Conservation (phyloP, 2,113 vertebrate genomes). For the Alosa alosa region DNA sequence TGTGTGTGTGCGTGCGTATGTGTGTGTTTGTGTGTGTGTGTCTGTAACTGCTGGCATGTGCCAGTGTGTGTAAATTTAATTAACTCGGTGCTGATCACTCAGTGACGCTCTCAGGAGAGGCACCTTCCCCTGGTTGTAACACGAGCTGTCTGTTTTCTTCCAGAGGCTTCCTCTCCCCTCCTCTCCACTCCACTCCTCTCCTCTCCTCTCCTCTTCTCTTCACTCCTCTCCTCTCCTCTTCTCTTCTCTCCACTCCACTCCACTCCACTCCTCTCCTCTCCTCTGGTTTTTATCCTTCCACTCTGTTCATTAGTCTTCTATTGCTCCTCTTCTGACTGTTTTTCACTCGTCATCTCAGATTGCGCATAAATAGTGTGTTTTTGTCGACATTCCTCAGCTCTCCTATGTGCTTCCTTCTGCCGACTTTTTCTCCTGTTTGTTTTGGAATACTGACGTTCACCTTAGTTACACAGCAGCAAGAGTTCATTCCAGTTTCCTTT, state of each 20-base stretch:
- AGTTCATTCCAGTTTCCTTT: background rate
- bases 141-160: background rate
- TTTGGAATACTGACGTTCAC: constrained; percentile 19
- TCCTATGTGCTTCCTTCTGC: background rate
- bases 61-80: constrained; percentile 29
- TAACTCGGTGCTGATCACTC: constrained; percentile 39
- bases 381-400: background rate
- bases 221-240: background rate
- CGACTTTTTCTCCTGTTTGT: constrained; percentile 15
- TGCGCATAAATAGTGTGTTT: background rate
- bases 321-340: background rate
- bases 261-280: no score
- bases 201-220: background rate
- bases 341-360: background rate
- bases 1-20: background rate
- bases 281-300: no score
- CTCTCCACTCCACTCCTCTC: background rate
- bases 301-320: no score
- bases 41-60: constrained; percentile 13
- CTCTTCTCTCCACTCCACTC: background rate
- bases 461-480: constrained; percentile 27
- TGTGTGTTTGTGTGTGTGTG: constrained; percentile 12
- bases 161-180: background rate
- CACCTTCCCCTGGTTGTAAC: constrained; percentile 11
- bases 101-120: constrained; percentile 11